A percentile compares a stretch with the other conserved stretches of the same genome.
These are phyloP conservation scores for Tauraco erythrolophus DNA, from an alignment of 2,113 vertebrate species.

Conservation along the genomic window DNA sequence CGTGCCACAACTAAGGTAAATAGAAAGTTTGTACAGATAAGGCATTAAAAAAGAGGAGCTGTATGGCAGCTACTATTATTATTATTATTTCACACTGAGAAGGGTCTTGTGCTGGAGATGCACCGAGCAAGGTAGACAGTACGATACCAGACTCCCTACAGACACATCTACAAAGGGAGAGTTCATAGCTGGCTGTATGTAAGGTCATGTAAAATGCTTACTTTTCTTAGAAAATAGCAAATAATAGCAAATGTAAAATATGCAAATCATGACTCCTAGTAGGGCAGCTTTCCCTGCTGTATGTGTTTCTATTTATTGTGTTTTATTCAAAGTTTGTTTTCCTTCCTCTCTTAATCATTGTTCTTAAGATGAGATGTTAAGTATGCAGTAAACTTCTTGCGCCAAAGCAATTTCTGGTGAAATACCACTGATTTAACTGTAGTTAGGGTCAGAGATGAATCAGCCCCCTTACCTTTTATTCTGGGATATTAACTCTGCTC, in stretches of 20 bases:
- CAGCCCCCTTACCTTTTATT: neutral
- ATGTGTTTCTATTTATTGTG: neutral
- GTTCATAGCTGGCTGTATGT: fast-evolving
- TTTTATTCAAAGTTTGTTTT: neutral
- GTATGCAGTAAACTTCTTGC: neutral
- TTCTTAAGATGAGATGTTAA: constrained; percentile 7
- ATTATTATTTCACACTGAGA: neutral
- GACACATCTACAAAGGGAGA: neutral
- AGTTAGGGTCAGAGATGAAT: neutral
- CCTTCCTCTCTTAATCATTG: neutral
- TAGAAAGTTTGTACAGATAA: neutral
- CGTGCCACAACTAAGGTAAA: neutral
- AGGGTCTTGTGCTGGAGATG: neutral
- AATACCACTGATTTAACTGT: neutral
- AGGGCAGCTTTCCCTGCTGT: neutral
- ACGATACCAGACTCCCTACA: neutral
- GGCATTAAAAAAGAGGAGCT: neutral
- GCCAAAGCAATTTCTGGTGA: neutral
- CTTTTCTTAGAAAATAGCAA: neutral
- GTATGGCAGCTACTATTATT: neutral
- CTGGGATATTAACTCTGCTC: neutral
- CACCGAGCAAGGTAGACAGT: neutral
- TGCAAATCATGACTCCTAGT: neutral
- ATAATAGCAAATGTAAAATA: neutral
- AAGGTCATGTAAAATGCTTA: neutral